phyloP scores from a whole-genome alignment of 2,113 vertebrate species.

The Apteryx owenii region DNA sequence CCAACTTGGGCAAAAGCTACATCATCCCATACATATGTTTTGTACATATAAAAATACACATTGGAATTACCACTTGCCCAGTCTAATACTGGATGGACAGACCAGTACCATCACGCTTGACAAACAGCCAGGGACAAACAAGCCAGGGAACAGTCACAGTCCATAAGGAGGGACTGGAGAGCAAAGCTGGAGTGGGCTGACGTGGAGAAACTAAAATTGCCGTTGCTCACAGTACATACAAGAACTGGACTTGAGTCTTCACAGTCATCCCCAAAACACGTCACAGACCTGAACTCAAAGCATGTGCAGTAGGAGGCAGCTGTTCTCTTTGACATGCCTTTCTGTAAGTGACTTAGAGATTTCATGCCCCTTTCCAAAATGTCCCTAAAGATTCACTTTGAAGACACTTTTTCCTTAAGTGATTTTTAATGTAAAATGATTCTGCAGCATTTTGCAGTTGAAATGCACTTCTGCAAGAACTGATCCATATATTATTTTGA shows the following conservation, averaged over 20 bases:
- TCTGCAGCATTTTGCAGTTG: neutral
- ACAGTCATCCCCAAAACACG: neutral
- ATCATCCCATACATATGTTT: fast-evolving
- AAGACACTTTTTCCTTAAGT: neutral
- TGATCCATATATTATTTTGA: neutral
- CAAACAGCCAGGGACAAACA: no score
- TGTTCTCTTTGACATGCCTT: neutral
- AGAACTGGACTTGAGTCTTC: neutral
- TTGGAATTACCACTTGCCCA: neutral
- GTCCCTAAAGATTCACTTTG: neutral
- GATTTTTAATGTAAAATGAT: neutral
- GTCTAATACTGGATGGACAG: neutral
- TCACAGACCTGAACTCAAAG: neutral
- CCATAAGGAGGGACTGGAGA: neutral
- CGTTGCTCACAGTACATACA: neutral
- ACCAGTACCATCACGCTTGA: no score
- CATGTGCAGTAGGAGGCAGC: no score
- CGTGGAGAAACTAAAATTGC: fast-evolving
- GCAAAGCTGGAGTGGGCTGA: neutral
- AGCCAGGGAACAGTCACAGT: neutral
- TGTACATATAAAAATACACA: no score
- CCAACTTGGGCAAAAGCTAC: neutral
- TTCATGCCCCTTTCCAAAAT: neutral
- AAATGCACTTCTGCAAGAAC: neutral
- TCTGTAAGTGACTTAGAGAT: no score